A percentile compares a stretch with the other conserved stretches of the same genome.
These are phyloP conservation scores for Neogobius melanostomus DNA, from an alignment of 2,113 vertebrate genomes.

Conservation along the genomic window DNA sequence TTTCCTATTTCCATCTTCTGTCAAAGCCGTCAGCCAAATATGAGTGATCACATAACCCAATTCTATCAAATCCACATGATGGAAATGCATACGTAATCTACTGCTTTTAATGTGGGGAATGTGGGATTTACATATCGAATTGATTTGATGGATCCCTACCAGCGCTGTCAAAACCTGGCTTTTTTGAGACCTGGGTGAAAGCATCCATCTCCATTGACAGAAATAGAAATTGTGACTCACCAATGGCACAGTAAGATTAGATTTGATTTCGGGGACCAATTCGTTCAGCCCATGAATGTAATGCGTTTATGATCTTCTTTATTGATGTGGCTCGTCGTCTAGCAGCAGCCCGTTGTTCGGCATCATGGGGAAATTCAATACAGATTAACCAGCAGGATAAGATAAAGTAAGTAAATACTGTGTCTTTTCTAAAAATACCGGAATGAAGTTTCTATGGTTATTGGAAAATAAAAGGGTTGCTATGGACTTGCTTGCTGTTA, in stretches of 20 bases:
- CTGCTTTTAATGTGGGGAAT: slow-evolving; percentile 1
- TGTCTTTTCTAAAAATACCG: neutral
- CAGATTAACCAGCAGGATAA: neutral
- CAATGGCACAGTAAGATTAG: neutral
- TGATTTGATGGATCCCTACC: slow-evolving; percentile 4
- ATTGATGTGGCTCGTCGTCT: slow-evolving; percentile 9
- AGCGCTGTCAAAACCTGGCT: slow-evolving; percentile 2
- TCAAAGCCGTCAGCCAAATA: slow-evolving; percentile 1
- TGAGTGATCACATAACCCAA: slow-evolving; percentile 14
- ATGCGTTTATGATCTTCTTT: slow-evolving; percentile 7
- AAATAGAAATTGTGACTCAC: slow-evolving; percentile 2
- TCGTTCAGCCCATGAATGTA: neutral
- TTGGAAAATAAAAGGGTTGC: no score
- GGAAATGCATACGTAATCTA: slow-evolving; percentile 8
- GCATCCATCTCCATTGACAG: neutral
- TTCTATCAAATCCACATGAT: slow-evolving; percentile 7
- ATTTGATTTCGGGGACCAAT: neutral
- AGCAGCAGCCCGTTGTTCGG: slow-evolving; percentile 3
- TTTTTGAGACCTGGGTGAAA: neutral
- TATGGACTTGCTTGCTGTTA: no score
- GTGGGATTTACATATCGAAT: slow-evolving; percentile 3
- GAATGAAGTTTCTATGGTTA: no score
- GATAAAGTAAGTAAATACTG: neutral
- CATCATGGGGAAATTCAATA: neutral
- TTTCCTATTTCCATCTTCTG: neutral